Base-by-base conservation (phyloP, 2,888 invertebrate genomes). In the Pelosia muscerda region DNA sequence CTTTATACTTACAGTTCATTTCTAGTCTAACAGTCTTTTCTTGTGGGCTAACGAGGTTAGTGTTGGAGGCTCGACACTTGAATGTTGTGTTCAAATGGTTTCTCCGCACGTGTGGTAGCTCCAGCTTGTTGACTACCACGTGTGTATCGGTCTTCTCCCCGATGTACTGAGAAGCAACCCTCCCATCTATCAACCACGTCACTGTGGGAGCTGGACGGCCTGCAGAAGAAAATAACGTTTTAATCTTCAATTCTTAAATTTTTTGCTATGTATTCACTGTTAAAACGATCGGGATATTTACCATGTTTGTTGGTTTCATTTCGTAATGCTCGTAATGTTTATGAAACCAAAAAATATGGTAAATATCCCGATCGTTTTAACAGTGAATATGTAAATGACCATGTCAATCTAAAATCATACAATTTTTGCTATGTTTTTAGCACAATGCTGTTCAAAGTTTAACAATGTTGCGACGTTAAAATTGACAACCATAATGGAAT, bases 51-150 rank as follows among this genome's bases (percentile, higher is more conserved):
- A 97, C 97, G 72, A 98, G 96, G 89, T 98, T 97, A 58, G 98
- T 98, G 89, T 98, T 98, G 69, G 97, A 96, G 15, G 98, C 98
- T 90, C 97, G 97, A 88, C 98, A 98, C 89, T 97, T 97, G 95
- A 97, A 98, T 42, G 97, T 97, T 55, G 97, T 97, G 90, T 98
- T 98, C 69, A 98, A 95, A 81, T 98, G 97, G 72, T 96, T 96
- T 77, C 98, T 95, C 77, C 96, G 96, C 66, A 98, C 95, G 76
- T 96, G 96, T 23, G 96, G 96, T 78, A 98, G 96, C 87, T 97
- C 97, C 81, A 98, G 92, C 70, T 96, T 96, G 95, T 97, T 98
- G 70, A 97, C 97, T 57, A 97, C 96, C 65, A 98, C 96, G 86
- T 97, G 97, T 38, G 96, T 96, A 71, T 96, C 96, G 77, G 96